phyloP scores from a whole-genome alignment of 1,140 invertebrate species.

The Zaprionus ghesquierei region DNA sequence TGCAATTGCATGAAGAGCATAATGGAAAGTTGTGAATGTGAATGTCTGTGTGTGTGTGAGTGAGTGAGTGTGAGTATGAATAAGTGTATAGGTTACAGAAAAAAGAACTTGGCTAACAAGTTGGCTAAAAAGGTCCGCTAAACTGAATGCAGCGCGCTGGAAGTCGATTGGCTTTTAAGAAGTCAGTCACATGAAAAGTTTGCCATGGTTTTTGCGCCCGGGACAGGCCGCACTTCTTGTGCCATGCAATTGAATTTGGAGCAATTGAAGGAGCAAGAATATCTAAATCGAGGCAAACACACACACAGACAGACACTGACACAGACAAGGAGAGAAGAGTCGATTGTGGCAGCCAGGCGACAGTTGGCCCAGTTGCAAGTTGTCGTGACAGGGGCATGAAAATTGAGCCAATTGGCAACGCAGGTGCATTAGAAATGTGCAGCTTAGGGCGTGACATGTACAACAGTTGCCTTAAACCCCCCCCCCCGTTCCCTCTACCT shows the following conservation, averaged over 20 bases:
- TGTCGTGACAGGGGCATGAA: slow-evolving; percentile 66
- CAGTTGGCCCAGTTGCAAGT: slow-evolving; percentile 74
- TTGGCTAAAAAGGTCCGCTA: slow-evolving; percentile 21
- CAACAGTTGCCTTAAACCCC: slow-evolving; percentile 21
- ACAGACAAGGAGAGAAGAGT: slow-evolving; percentile 6
- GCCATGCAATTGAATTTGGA: slow-evolving; percentile 73
- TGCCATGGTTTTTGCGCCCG: slow-evolving; percentile 47
- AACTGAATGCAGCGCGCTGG: slow-evolving; percentile 44
- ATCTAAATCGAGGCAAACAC: slow-evolving; percentile 48
- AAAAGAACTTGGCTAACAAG: slow-evolving; percentile 17
- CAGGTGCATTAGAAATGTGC: slow-evolving; percentile 78
- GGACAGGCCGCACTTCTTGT: slow-evolving; percentile 34
- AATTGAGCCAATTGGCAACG: slow-evolving; percentile 73
- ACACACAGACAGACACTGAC: slow-evolving; percentile 1
- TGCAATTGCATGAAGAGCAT: slow-evolving; percentile 61
- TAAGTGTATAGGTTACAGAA: neutral
- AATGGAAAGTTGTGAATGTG: slow-evolving; percentile 59
- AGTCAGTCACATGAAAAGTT: slow-evolving; percentile 71
- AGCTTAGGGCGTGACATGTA: slow-evolving; percentile 38
- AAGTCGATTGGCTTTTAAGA: slow-evolving; percentile 78
- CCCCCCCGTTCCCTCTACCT: neutral
- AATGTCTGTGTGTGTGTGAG: neutral
- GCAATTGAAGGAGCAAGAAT: slow-evolving; percentile 41
- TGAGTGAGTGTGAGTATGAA: neutral
- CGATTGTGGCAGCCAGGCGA: slow-evolving; percentile 22